These are phyloP conservation scores for Microcebus jonahi DNA, from an alignment of 2,113 vertebrate species.

Conservation along the genomic window DNA sequence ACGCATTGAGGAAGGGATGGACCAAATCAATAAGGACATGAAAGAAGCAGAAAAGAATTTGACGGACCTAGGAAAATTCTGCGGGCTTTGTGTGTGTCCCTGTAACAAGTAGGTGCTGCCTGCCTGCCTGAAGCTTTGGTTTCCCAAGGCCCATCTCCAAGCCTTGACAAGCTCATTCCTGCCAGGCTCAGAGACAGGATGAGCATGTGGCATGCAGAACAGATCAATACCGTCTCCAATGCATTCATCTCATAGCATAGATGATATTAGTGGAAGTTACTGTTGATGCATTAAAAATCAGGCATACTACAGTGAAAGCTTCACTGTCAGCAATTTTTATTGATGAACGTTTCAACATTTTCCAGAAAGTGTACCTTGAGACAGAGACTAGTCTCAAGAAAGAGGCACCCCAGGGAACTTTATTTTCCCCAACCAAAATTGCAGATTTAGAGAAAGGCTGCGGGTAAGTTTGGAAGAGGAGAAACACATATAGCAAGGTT, in stretches of 20 bases:
- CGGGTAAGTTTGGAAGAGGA: slow-evolving; percentile 33
- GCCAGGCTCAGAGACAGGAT: slow-evolving; percentile 88
- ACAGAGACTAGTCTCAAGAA: slow-evolving; percentile 44
- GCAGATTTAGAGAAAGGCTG: slow-evolving; percentile 45
- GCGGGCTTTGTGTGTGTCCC: slow-evolving; percentile 94
- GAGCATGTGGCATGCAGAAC: slow-evolving; percentile 92
- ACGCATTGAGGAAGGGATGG: slow-evolving; percentile 94
- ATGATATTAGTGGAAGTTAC: slow-evolving; percentile 83
- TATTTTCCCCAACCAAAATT: slow-evolving; percentile 54
- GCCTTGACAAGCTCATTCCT: slow-evolving; percentile 91
- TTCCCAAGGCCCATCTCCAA: slow-evolving; percentile 88
- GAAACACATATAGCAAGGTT: neutral
- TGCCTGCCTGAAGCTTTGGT: slow-evolving; percentile 90
- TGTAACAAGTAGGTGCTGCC: slow-evolving; percentile 96
- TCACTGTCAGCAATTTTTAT: slow-evolving; percentile 84
- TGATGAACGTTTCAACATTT: slow-evolving; percentile 90
- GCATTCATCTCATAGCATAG: slow-evolving; percentile 91
- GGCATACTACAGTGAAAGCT: slow-evolving; percentile 90
- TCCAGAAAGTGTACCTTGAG: slow-evolving; percentile 86
- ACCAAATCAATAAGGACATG: slow-evolving; percentile 95
- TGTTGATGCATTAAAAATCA: slow-evolving; percentile 90
- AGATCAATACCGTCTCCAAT: slow-evolving; percentile 87
- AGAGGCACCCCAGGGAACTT: neutral
- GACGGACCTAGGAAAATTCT: slow-evolving; percentile 95
- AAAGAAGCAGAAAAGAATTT: slow-evolving; percentile 96